A percentile compares a stretch with the other conserved stretches of the same genome.
phyloP scores from a whole-genome alignment of 37 sponge, comb jelly and placozoan species.

The Lycopodina hypogea region DNA sequence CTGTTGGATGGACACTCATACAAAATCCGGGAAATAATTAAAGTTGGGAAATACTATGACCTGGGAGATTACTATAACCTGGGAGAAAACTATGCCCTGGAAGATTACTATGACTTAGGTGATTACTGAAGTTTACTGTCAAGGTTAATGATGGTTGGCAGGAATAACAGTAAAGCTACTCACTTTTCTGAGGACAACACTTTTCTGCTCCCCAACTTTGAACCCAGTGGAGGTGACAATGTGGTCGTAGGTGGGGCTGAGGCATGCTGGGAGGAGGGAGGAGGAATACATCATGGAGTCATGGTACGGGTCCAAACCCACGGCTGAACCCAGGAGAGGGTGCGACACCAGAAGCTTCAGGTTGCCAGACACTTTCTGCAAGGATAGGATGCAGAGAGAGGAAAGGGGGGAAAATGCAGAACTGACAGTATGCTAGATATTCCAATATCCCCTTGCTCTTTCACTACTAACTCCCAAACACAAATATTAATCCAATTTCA shows the following conservation, averaged over 20 bases:
- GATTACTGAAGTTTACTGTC: too few relatives aligned
- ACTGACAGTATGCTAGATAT: neutral
- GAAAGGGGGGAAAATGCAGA: neutral
- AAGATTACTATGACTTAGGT: too few relatives aligned
- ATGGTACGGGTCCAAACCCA: constrained; percentile 3
- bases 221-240: constrained; percentile 20
- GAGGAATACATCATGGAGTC: constrained; percentile 9
- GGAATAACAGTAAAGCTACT: too few relatives aligned
- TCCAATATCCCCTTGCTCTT: neutral
- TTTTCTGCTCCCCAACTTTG: constrained; percentile 34
- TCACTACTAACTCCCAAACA: neutral
- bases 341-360: constrained; percentile 20
- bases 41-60: too few relatives aligned
- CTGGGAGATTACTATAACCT: too few relatives aligned
- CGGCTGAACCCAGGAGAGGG: neutral
- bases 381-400: neutral
- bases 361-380: constrained; percentile 24
- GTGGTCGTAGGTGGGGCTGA: constrained; percentile 36
- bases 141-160: too few relatives aligned
- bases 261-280: neutral
- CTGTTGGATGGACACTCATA: too few relatives aligned
- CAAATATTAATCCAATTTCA: neutral
- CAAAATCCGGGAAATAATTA: too few relatives aligned
- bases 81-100: too few relatives aligned
- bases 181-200: constrained; percentile 56